A percentile compares a stretch with the other conserved stretches of the same genome.
These are phyloP conservation scores for Drosophila fuyamai DNA, from an alignment of 1,140 invertebrate genomes.

Conservation along the genomic window DNA sequence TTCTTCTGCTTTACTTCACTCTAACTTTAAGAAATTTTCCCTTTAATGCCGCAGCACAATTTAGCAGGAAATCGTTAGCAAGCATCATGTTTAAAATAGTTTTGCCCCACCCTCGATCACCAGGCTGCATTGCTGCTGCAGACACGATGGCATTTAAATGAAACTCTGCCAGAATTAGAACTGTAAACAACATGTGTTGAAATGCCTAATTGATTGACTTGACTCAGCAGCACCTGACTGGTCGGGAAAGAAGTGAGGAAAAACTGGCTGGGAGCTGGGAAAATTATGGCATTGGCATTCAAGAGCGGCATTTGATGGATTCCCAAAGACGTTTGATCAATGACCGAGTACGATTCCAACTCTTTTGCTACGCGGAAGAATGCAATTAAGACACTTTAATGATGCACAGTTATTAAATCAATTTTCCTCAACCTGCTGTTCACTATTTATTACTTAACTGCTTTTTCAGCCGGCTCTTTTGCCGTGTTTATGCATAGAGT, in stretches of 20 bases:
- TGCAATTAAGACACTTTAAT: conserved; percentile 73
- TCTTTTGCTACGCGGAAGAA: conserved; percentile 63
- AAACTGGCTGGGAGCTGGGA: conserved; percentile 33
- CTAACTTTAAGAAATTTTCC: conserved; percentile 36
- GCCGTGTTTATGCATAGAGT: conserved; percentile 69
- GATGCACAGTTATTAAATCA: conserved; percentile 77
- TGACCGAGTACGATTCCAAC: conserved; percentile 29
- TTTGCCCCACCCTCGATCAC: conserved; percentile 11
- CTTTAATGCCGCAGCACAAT: conserved; percentile 64
- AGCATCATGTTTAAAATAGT: conserved; percentile 64
- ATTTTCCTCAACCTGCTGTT: conserved; percentile 43
- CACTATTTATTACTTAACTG: conserved; percentile 73
- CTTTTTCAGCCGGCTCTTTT: conserved; percentile 24
- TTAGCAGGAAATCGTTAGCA: conserved; percentile 79
- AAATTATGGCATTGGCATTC: conserved; percentile 76
- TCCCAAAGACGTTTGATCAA: conserved; percentile 51
- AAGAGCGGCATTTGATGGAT: conserved; percentile 61
- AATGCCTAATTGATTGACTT: conserved; percentile 82
- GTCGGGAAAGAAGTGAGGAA: conserved; percentile 6
- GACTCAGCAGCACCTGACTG: conserved; percentile 33
- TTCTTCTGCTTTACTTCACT: neutral
- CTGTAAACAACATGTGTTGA: conserved; percentile 83
- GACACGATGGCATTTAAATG: conserved; percentile 73
- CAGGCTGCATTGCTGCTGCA: conserved; percentile 31
- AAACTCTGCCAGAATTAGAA: conserved; percentile 74